Evolutionary conservation across 2,797 vertebrate species (phyloP).

Genomic region (Tenualosa thibaudeaui): DNA sequence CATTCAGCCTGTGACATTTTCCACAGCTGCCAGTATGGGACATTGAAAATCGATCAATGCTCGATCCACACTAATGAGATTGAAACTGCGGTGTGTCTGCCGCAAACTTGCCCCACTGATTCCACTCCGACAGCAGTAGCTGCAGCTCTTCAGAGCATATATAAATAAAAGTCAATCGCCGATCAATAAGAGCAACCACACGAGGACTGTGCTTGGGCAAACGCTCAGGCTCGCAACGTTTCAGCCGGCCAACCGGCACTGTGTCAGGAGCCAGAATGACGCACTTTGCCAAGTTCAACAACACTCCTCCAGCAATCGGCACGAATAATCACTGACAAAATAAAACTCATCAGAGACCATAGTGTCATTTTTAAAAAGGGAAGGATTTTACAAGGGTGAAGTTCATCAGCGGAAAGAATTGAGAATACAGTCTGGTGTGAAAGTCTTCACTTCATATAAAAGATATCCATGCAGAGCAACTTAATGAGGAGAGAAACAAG

Average conservation of each 20-base stretch:
- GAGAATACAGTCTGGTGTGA: not conserved
- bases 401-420: not conserved
- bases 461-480: not conserved
- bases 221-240: not conserved
- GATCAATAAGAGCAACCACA: conserved; percentile 28
- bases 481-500: not conserved
- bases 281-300: not conserved
- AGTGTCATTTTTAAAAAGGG: not conserved
- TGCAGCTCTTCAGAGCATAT: not conserved
- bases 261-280: not conserved
- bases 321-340: not conserved
- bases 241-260: not conserved
- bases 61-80: conserved; percentile 47
- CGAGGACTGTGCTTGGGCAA: not conserved
- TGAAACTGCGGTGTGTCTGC: conserved; percentile 36
- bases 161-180: conserved; percentile 46
- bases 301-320: not conserved
- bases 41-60: conserved; percentile 51
- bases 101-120: not conserved
- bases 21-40: conserved; percentile 40
- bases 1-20: conserved; percentile 43
- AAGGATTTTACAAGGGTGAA: not conserved
- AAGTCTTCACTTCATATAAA: not conserved
- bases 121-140: not conserved
- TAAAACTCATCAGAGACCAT: not conserved